A percentile compares a stretch with the other conserved stretches of the same genome.
These are phyloP conservation scores for Heteromyza rotundicornis DNA, from an alignment of 2,888 invertebrate genomes.

Conservation along the genomic window DNA sequence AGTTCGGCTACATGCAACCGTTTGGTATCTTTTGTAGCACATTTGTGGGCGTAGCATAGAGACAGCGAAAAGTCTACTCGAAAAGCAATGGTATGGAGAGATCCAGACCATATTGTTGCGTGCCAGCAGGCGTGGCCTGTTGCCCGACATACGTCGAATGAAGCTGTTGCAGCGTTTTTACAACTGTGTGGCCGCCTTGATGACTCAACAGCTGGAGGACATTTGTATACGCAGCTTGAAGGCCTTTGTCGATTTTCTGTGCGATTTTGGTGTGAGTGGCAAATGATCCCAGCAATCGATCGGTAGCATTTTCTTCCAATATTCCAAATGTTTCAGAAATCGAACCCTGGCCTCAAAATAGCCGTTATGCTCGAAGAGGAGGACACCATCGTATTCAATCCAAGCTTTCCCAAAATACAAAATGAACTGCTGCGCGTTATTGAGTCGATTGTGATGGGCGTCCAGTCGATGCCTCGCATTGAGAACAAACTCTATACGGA, in stretches of 20 bases:
- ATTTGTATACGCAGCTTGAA: conserved; percentile 80
- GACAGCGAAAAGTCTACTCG: conserved; percentile 71
- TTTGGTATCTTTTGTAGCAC: conserved; percentile 40
- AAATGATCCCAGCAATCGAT: too few relatives aligned
- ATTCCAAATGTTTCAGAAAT: conserved; percentile 64
- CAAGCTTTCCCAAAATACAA: conserved; percentile 76
- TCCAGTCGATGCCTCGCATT: conserved; percentile 75
- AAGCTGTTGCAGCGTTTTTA: conserved; percentile 78
- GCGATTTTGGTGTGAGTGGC: conserved; percentile 76
- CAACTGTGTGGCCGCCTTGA: conserved; percentile 82
- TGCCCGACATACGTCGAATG: conserved; percentile 72
- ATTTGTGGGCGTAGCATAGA: conserved; percentile 69
- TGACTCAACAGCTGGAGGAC: conserved; percentile 87
- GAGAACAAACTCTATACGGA: conserved; percentile 72
- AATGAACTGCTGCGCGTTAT: conserved; percentile 74
- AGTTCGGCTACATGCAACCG: too few relatives aligned
- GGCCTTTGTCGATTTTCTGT: conserved; percentile 78
- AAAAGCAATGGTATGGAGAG: conserved; percentile 64
- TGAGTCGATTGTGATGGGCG: conserved; percentile 76
- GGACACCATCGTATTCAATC: conserved; percentile 74
- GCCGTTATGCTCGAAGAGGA: conserved; percentile 57
- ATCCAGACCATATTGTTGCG: conserved; percentile 61
- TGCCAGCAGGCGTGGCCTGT: conserved; percentile 71
- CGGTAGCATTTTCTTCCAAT: not conserved
- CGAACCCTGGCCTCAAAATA: conserved; percentile 71